phyloP scores from a whole-genome alignment of 2,113 vertebrate species.

The Egretta garzetta region DNA sequence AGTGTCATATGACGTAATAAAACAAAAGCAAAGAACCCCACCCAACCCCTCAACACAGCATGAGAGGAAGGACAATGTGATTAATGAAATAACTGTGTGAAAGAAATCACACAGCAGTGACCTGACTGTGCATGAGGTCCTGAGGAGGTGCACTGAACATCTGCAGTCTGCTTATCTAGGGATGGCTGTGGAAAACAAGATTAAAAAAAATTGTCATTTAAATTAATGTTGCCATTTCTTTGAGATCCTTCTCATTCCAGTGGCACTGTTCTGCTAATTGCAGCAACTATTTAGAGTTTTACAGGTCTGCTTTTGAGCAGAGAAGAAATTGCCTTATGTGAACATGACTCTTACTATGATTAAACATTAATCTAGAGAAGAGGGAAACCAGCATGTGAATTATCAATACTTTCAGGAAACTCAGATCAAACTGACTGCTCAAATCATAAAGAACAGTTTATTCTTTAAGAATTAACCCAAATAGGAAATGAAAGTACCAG shows the following conservation, averaged over 20 bases:
- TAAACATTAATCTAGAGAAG: not conserved
- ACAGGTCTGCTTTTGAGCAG: not conserved
- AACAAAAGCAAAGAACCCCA: not conserved
- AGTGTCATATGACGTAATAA: not conserved
- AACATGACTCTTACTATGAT: not conserved
- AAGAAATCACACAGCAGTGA: not conserved
- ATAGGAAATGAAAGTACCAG: not conserved
- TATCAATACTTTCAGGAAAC: not conserved
- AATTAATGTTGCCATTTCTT: not conserved
- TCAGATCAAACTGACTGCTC: not conserved
- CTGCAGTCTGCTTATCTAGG: not conserved
- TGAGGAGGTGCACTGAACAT: not conserved
- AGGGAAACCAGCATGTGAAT: not conserved
- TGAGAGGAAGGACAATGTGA: rapidly evolving
- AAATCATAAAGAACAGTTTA: not conserved
- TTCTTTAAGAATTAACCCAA: not conserved
- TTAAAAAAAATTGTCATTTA: rapidly evolving
- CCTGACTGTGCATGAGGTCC: not conserved
- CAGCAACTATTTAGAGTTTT: not conserved
- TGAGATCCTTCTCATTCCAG: not conserved
- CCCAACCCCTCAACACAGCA: not conserved
- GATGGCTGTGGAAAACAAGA: not conserved
- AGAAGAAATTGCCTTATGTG: not conserved
- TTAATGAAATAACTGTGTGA: rapidly evolving
- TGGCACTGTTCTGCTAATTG: not conserved